Evolutionary conservation across 2,888 invertebrate species (phyloP), one percentile per base, ranked within the genome.

Genomic region (Aplocera efformata): DNA sequence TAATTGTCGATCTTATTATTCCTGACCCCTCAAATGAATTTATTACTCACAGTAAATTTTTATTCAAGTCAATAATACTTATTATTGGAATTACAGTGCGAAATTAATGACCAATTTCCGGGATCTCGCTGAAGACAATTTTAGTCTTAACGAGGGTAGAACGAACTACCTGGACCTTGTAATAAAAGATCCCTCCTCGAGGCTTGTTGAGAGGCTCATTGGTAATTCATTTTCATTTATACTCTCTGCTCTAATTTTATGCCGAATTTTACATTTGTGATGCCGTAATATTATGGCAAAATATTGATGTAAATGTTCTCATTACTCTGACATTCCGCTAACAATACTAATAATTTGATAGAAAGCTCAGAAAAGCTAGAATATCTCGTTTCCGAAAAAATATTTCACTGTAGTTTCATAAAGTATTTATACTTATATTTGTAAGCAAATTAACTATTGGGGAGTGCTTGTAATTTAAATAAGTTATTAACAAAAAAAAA

Each of bases 211-310:
- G 70, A 63, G 54, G 60, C 59, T 76, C 77, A 79, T 83, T 80
- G 77, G 70, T 72, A 76, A 82, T 82, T 80, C 76, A 84, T 81
- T 77, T 77, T 76, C 68, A 77, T 80, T 73, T 78, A 65, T 70
- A 68, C 71, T 72, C 72, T 74, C 59, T 58, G 55, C 62, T 58
- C 62, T 72, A 72, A 79, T 75, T 74, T 75, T 69, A 69, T 58
- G 63, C 57, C 50, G 51, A 47, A 52, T 63, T 70, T 75, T 68
- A 72, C 58, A 59, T 53, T 53, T 51, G 57, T 59, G 53, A 66
- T 72, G 65, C 71, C 71, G 67, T 67, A 68, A 72, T 59, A 66
- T 46, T 65, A 46, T 42, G 38, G 26, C 21, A 11, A 21, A 31
- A 37, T 10, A 55, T 49, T 48, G 5, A 17, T 17, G 13, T 2